These are phyloP conservation scores for Dromas ardeola DNA, from an alignment of 2,113 vertebrate genomes.

Conservation along the genomic window DNA sequence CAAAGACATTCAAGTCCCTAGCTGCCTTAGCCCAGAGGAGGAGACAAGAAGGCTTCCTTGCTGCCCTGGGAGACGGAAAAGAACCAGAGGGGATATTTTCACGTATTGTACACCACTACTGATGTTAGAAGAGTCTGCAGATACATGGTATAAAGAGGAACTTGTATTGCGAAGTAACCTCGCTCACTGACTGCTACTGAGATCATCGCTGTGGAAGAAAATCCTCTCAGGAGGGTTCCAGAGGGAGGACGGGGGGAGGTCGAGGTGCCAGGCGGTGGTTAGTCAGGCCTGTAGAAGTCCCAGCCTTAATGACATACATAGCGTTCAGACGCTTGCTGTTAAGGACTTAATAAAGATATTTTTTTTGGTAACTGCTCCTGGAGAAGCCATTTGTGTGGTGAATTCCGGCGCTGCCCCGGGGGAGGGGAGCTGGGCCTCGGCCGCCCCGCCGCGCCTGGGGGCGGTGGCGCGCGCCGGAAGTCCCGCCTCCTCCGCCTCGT, in stretches of 20 bases:
- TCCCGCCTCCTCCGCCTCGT: not conserved
- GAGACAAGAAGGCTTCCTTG: constrained; percentile 86
- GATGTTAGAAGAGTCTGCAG: not conserved
- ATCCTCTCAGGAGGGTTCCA: not conserved
- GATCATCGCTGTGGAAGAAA: rapidly evolving
- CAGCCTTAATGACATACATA: rapidly evolving
- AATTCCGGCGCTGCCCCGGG: rapidly evolving
- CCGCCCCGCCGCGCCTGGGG: too few species aligned
- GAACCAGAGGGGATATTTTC: constrained; percentile 91
- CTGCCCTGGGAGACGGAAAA: constrained; percentile 85
- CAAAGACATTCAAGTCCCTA: constrained; percentile 89
- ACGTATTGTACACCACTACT: constrained; percentile 80
- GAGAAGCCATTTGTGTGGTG: too few species aligned
- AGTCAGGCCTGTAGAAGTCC: not conserved
- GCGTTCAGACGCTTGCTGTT: rapidly evolving
- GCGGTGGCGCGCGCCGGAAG: not conserved
- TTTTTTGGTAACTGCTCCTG: not conserved
- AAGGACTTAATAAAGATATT: not conserved
- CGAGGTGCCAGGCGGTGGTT: rapidly evolving
- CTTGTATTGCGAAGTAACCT: rapidly evolving
- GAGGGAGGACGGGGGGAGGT: not conserved
- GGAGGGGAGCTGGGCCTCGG: too few species aligned
- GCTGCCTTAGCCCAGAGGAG: constrained; percentile 85
- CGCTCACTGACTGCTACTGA: not conserved
- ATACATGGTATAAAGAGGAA: rapidly evolving